Conservation (phyloP, 2,888 invertebrate genomes). For the Dromius quadrimaculatus region DNA sequence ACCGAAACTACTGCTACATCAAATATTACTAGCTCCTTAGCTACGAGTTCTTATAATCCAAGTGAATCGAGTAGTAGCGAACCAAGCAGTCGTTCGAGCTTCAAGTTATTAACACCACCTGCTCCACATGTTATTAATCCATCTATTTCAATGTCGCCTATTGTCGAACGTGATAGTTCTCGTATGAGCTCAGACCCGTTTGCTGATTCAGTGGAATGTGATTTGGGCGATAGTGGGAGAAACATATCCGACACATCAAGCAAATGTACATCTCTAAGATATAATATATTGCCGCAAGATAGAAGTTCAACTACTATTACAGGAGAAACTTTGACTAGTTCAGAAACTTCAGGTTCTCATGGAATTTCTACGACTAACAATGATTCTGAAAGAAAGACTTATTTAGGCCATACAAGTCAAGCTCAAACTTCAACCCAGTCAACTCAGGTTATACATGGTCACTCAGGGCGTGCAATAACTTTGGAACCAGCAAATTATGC, state of each 20-base stretch:
- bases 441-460: too few relatives aligned
- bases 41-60: not conserved
- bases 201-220: slow-evolving; percentile 14
- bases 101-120: not conserved
- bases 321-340: not conserved
- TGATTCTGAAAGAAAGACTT: too few relatives aligned
- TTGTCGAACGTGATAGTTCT: not conserved
- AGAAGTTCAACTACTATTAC: not conserved
- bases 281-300: too few relatives aligned
- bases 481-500: too few relatives aligned
- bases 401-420: too few relatives aligned
- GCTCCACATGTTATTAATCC: not conserved
- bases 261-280: too few relatives aligned
- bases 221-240: not conserved
- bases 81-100: not conserved
- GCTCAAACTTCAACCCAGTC: too few relatives aligned
- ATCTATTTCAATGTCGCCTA: not conserved
- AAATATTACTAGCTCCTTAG: not conserved
- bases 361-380: too few relatives aligned
- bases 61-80: not conserved
- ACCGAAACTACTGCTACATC: not conserved
- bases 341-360: too few relatives aligned
- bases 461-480: too few relatives aligned
- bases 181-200: not conserved
- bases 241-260: too few relatives aligned